Conservation (phyloP, 2,797 vertebrate species). For the Mormyrops boulengeri region DNA sequence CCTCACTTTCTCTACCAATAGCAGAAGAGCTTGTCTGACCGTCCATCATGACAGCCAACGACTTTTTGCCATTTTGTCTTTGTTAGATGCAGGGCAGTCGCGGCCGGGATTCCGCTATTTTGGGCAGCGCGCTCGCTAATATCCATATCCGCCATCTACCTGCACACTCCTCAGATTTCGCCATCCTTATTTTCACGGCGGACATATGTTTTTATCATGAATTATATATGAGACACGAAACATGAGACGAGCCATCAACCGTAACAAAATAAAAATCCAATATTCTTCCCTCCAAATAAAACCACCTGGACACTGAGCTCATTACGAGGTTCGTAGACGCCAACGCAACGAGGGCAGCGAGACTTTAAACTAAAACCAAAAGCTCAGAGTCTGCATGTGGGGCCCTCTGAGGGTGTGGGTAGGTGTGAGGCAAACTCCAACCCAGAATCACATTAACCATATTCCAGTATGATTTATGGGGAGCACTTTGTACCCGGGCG, state of each 20-base stretch:
- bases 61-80: background rate
- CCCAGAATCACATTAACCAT: background rate
- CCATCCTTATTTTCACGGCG: constrained; percentile 10
- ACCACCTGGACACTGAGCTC: constrained; percentile 26
- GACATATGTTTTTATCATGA: constrained; percentile 20
- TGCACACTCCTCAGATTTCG: constrained; percentile 15
- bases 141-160: constrained; percentile 19
- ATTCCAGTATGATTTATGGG: background rate
- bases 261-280: constrained; percentile 20
- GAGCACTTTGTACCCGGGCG: background rate
- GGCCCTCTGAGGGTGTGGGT: too few relatives aligned
- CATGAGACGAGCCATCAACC: constrained; percentile 16
- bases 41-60: background rate
- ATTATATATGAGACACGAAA: constrained; percentile 32
- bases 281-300: constrained; percentile 17
- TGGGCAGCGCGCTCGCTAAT: background rate
- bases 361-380: background rate
- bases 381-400: background rate
- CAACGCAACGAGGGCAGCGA: background rate
- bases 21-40: background rate
- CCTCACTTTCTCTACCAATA: background rate
- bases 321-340: constrained; percentile 15
- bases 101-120: background rate
- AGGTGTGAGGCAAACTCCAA: background rate
- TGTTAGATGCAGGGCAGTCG: background rate